phyloP scores from a whole-genome alignment of 1,140 invertebrate species.

The Coenobita brevimanus region DNA sequence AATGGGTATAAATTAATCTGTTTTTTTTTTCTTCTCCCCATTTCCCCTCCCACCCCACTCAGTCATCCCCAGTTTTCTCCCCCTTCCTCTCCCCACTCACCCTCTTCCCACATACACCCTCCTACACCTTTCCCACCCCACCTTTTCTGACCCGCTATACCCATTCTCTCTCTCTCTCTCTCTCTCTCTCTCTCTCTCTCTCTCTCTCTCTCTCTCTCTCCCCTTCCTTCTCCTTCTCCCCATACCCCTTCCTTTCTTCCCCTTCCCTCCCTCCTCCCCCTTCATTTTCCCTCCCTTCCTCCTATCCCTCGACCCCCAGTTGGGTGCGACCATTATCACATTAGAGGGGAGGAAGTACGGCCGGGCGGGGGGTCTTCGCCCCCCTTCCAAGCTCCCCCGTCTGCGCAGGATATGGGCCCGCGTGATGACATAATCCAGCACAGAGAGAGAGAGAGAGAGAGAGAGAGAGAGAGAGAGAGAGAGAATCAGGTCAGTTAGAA shows the following conservation, averaged over 20 bases:
- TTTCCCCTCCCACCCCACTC: background rate
- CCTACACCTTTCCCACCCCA: background rate
- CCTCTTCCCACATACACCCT: background rate
- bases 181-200: too few relatives aligned
- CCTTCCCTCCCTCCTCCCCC: too few relatives aligned
- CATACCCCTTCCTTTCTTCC: background rate
- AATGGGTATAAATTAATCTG: too few relatives aligned
- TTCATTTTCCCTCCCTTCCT: too few relatives aligned
- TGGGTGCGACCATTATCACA: constrained; percentile 22
- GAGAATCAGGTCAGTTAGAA: background rate
- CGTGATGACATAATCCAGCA: background rate
- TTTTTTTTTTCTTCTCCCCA: background rate
- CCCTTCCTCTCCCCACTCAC: background rate
- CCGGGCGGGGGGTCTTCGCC: background rate
- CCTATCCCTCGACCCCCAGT: too few relatives aligned
- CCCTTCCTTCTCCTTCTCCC: background rate
- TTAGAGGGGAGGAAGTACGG: constrained; percentile 43
- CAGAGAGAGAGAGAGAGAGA: background rate
- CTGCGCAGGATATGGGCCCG: background rate
- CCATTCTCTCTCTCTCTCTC: background rate
- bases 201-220: too few relatives aligned
- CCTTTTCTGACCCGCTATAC: background rate
- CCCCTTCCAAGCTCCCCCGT: background rate
- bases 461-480: constrained; percentile 15
- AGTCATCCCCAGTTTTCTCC: background rate